phyloP scores from a whole-genome alignment of 2,797 vertebrate species.

The Etheostoma nigrum region DNA sequence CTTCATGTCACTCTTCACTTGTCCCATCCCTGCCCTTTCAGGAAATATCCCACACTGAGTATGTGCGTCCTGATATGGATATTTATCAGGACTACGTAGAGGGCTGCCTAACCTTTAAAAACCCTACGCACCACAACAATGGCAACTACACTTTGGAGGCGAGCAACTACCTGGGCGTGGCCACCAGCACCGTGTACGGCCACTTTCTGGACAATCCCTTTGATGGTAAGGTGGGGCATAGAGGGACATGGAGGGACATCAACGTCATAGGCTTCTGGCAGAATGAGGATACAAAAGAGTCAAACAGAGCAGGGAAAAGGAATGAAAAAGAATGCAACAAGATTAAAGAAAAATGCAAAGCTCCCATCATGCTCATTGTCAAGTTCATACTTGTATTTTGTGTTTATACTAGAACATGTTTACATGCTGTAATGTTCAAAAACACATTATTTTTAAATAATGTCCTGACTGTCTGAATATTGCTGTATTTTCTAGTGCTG shows the following conservation, averaged over 20 bases:
- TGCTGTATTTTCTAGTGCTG: too few relatives aligned
- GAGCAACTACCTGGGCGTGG: conserved; percentile 90
- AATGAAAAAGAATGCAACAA: neutral
- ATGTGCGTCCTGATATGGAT: conserved; percentile 89
- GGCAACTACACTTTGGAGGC: conserved; percentile 97
- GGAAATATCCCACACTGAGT: conserved; percentile 81
- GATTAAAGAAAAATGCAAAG: too few relatives aligned
- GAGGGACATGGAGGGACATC: neutral
- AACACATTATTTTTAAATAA: too few relatives aligned
- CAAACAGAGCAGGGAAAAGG: neutral
- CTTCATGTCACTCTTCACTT: neutral
- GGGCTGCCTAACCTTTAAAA: conserved; percentile 94
- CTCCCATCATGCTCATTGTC: too few relatives aligned
- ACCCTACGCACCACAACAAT: conserved; percentile 96
- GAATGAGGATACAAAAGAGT: too few relatives aligned
- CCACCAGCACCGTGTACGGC: conserved; percentile 90
- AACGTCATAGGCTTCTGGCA: neutral
- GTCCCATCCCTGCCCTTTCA: conserved; percentile 29
- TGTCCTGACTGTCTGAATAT: too few relatives aligned
- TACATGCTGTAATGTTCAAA: too few relatives aligned
- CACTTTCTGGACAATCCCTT: conserved; percentile 93
- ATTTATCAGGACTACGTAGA: conserved; percentile 91
- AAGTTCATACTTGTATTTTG: too few relatives aligned
- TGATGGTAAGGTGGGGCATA: conserved; percentile 54
- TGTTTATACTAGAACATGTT: too few relatives aligned